Percentiles rank a stretch among this genome's conserved stretches.
phyloP scores from a whole-genome alignment of 2,888 invertebrate genomes.

The Ganaspis brasiliensis region DNA sequence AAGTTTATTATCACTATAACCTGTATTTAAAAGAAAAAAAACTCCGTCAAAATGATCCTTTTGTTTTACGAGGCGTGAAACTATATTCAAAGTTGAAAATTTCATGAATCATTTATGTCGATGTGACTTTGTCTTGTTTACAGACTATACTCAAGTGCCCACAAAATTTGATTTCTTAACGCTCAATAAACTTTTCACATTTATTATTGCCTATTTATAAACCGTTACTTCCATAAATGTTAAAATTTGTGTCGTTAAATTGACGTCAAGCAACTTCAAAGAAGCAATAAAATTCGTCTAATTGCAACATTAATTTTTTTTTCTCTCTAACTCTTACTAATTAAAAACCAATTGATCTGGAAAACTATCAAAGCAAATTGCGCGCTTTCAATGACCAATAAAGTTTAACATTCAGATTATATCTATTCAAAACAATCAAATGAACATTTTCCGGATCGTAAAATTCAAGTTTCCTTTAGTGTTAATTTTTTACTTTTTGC shows the following conservation, averaged over 20 bases:
- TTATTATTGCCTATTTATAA: constrained; percentile 10
- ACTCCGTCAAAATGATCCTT: not conserved
- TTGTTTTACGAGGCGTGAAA: not conserved
- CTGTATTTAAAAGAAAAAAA: not conserved
- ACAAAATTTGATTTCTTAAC: constrained; percentile 8
- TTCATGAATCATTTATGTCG: constrained; percentile 1
- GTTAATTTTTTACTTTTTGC: no score
- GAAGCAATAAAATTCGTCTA: not conserved
- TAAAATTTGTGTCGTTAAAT: not conserved
- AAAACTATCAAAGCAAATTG: not conserved
- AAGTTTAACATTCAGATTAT: no score
- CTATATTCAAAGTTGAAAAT: not conserved
- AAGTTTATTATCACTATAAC: constrained; percentile 11
- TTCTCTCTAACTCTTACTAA: not conserved
- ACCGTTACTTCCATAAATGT: not conserved
- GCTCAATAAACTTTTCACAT: not conserved
- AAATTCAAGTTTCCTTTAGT: no score
- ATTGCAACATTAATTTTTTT: constrained; percentile 3
- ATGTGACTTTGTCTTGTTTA: constrained; percentile 4
- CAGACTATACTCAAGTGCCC: not conserved
- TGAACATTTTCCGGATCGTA: no score
- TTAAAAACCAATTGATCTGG: not conserved
- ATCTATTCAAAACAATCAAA: no score
- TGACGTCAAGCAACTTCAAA: not conserved
- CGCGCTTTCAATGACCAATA: no score